phyloP scores from a whole-genome alignment of 2,113 vertebrate genomes.

The Mixornis gularis region DNA sequence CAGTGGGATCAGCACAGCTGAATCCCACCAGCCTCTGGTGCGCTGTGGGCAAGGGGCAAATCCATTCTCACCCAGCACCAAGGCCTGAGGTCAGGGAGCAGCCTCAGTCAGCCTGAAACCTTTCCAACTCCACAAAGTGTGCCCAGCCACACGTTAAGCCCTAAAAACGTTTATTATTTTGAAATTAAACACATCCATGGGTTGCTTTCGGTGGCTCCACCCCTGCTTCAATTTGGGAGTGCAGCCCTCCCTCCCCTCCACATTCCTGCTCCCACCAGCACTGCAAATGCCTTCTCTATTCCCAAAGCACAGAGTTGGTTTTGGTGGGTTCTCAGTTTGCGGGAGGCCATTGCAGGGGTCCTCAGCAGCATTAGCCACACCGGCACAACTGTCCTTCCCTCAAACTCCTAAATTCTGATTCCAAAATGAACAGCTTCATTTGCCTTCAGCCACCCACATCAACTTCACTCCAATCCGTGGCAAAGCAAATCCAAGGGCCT shows the following conservation, averaged over 20 bases:
- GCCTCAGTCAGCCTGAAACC: neutral
- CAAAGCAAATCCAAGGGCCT: neutral
- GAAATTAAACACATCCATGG: neutral
- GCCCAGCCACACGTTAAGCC: accelerated
- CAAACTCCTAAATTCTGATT: neutral
- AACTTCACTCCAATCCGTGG: neutral
- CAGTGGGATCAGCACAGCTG: neutral
- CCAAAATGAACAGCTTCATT: neutral
- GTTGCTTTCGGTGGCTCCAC: neutral
- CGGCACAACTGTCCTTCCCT: neutral
- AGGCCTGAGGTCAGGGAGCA: neutral
- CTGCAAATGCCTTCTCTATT: neutral
- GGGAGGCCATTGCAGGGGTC: neutral
- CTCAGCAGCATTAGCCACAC: accelerated
- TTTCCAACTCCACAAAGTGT: neutral
- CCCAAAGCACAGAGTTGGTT: neutral
- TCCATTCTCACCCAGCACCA: neutral
- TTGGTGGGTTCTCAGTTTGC: neutral
- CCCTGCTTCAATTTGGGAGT: neutral
- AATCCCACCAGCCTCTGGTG: neutral
- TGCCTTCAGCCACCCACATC: neutral
- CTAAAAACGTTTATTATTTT: neutral
- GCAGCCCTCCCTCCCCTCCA: accelerated
- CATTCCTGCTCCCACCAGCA: neutral
- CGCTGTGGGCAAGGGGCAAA: neutral